Percentiles rank a stretch among this genome's conserved stretches.
These are phyloP conservation scores for Smittia sp. DNA, from an alignment of 2,888 invertebrate species.

Conservation along the genomic window DNA sequence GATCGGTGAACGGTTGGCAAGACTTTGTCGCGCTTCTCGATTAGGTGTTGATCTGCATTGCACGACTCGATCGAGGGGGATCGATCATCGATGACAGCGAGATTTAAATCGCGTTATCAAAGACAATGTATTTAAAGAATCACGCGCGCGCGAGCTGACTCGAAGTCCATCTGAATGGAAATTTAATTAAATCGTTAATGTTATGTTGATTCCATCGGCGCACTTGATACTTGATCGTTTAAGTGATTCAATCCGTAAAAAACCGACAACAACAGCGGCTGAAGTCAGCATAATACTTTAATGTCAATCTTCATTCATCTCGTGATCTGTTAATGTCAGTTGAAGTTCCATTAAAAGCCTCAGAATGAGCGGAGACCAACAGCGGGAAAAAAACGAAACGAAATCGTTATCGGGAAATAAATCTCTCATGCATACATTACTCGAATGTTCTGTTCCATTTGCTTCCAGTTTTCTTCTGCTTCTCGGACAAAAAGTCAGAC, in stretches of 20 bases:
- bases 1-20: not conserved
- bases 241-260: conserved; percentile 32
- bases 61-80: not conserved
- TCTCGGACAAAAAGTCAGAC: conserved; percentile 6
- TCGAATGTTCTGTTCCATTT: conserved; percentile 39
- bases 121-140: not conserved
- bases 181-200: conserved; percentile 40
- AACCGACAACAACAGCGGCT: not conserved
- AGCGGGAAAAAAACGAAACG: conserved; percentile 21
- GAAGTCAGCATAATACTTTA: conserved; percentile 38
- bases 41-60: too few relatives aligned
- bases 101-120: not conserved
- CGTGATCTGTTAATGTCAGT: conserved; percentile 42
- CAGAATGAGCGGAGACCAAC: not conserved
- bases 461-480: conserved; percentile 40
- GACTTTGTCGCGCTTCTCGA: not conserved
- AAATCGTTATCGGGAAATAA: conserved; percentile 36
- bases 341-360: conserved; percentile 38
- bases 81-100: not conserved
- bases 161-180: not conserved
- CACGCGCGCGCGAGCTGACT: not conserved
- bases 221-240: conserved; percentile 29
- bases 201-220: conserved; percentile 20
- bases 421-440: conserved; percentile 40
- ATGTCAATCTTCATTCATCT: conserved; percentile 41